These are phyloP conservation scores for Recurvirostra avosetta DNA, from an alignment of 2,113 vertebrate species.

Conservation along the genomic window DNA sequence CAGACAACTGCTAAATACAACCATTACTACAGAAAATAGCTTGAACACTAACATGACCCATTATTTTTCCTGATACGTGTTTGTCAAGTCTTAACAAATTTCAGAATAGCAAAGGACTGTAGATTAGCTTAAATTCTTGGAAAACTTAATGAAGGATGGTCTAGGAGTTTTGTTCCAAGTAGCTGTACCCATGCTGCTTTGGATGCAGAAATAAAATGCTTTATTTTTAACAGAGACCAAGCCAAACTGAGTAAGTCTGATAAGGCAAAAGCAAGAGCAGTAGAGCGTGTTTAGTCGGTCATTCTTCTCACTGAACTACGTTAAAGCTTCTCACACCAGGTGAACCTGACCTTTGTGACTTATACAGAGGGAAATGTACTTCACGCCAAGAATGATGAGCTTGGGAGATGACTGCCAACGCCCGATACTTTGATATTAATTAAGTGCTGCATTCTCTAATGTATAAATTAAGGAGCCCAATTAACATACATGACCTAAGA, in stretches of 20 bases:
- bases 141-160: not conserved
- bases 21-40: not conserved
- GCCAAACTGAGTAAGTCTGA: not conserved
- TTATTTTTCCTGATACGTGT: not conserved
- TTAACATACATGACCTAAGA: not conserved
- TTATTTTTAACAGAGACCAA: not conserved
- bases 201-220: not conserved
- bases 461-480: not conserved
- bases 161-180: not conserved
- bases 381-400: not conserved
- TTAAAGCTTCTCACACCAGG: not conserved
- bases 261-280: not conserved
- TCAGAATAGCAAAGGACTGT: not conserved
- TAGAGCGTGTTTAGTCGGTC: not conserved
- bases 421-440: not conserved
- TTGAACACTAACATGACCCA: not conserved
- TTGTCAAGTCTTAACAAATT: not conserved
- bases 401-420: not conserved
- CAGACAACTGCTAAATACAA: not conserved
- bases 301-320: not conserved
- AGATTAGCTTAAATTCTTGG: not conserved
- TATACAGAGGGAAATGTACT: not conserved
- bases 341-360: conserved; percentile 16
- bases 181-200: not conserved
- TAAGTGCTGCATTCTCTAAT: not conserved